Evolutionary conservation across 1,140 invertebrate species (phyloP), one percentile per base, ranked within the genome.

Genomic region (Papilio polyxenes): DNA sequence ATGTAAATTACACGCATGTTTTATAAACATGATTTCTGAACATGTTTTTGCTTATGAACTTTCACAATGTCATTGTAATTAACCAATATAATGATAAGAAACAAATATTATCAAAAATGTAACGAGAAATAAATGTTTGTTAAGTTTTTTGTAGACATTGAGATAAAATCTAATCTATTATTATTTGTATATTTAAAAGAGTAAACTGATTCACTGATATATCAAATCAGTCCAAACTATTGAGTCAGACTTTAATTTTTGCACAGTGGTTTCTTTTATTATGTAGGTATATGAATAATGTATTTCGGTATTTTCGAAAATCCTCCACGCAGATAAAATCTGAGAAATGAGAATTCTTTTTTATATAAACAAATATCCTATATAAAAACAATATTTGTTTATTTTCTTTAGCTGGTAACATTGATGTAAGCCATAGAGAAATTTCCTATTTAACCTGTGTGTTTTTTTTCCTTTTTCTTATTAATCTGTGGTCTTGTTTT

Each of bases 41-140:
- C 23, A 31, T 65, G 23, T 65, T 65, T 65, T 65, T 65, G 5
- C 62, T 31, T 31, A 31, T 65, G 20, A 13, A 65, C 23, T 65
- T 13, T 65, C 23, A 65, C 23, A 65, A 65, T 31, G 62, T 65
- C 62, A 65, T 65, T 65, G 23, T 37, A 65, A 65, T 65, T 65
- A 65, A 65, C 2, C 56, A 10, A 53, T 53, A 53, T 13, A 65
- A 65, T 65, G 62, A 65, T 65, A 65, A 65, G 10, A 23, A 37
- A 65, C 9, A 23, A 37, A 65, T 9, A 31, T 65, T 65, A 65
- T 31, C 62, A 37, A 65, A 23, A 11, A 65, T 65, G 23, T 23
- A 53, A 59, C 1, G n/a, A 59, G 0, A 59, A 3, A 59, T 20
- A 20, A 59, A 20, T 53, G 4, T n/a, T 20, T 59, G n/a, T 59